Percentiles rank a stretch among this genome's conserved stretches.
phyloP scores from a whole-genome alignment of 2,797 vertebrate genomes.

The Pangasius djambal region DNA sequence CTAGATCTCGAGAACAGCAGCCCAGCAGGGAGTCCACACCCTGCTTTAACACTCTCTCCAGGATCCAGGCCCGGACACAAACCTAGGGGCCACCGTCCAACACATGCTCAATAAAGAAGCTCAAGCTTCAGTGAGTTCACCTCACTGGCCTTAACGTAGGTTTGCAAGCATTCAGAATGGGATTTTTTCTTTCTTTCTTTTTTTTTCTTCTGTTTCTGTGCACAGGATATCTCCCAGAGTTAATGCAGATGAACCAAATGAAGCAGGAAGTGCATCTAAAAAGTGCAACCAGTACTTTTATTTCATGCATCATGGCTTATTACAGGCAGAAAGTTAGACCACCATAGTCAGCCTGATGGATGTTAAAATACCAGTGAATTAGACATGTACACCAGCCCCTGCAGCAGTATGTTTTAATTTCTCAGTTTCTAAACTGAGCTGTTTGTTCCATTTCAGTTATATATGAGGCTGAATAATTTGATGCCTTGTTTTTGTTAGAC shows the following conservation, averaged over 20 bases:
- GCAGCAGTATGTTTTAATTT: conserved; percentile 22
- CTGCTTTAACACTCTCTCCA: conserved; percentile 71
- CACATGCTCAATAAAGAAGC: conserved; percentile 74
- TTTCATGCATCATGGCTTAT: conserved; percentile 18
- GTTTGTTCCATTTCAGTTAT: conserved; percentile 1
- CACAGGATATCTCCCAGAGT: neutral
- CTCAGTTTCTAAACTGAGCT: neutral
- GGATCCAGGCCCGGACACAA: conserved; percentile 73
- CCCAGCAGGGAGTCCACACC: conserved; percentile 69
- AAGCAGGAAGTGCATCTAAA: conserved; percentile 4
- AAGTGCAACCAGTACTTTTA: conserved; percentile 20
- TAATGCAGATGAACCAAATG: conserved; percentile 21
- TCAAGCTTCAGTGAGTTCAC: conserved; percentile 73
- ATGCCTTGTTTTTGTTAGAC: conserved; percentile 59
- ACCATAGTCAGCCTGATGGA: conserved; percentile 41
- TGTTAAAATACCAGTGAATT: conserved; percentile 14
- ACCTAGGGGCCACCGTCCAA: conserved; percentile 73
- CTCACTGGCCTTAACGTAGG: conserved; percentile 66
- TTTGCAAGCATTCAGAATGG: conserved; percentile 53
- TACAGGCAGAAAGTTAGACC: conserved; percentile 42
- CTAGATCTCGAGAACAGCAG: conserved; percentile 69
- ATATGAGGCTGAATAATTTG: conserved; percentile 54
- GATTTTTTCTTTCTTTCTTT: conserved; percentile 8
- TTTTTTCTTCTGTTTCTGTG: neutral
- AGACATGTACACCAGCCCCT: conserved; percentile 7